These are phyloP conservation scores for Tanytarsus gracilentus DNA, from an alignment of 2,888 invertebrate genomes.

Conservation along the genomic window DNA sequence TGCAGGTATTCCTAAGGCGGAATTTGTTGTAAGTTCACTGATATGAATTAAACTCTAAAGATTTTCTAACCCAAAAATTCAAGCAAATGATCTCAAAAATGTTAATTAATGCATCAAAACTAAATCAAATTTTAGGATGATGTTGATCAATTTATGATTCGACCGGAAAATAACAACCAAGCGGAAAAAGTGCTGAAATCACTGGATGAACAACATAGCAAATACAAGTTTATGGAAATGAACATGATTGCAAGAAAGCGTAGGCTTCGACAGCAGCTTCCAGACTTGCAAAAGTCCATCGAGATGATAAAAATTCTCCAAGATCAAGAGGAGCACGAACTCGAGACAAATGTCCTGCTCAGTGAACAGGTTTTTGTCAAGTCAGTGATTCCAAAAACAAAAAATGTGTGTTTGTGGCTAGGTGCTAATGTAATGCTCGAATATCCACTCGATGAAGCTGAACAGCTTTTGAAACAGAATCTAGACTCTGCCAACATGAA, in stretches of 20 bases:
- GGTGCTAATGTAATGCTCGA: constrained; percentile 97
- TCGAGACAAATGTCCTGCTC: constrained; percentile 82
- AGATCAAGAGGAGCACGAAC: constrained; percentile 60
- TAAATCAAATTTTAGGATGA: constrained; percentile 60
- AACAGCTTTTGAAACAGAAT: constrained; percentile 71
- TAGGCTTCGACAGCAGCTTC: constrained; percentile 81
- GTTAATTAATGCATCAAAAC: background rate
- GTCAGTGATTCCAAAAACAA: constrained; percentile 80
- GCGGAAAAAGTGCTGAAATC: constrained; percentile 77
- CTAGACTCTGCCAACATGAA: constrained; percentile 75
- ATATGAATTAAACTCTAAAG: background rate
- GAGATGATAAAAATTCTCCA: constrained; percentile 86
- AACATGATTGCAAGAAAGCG: constrained; percentile 79
- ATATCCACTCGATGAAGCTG: constrained; percentile 85
- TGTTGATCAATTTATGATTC: constrained; percentile 86
- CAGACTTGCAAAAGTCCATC: constrained; percentile 84
- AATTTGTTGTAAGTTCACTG: constrained; percentile 77
- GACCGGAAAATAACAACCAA: constrained; percentile 68
- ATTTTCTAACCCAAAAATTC: background rate
- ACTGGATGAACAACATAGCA: constrained; percentile 87
- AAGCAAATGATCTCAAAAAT: constrained; percentile 6
- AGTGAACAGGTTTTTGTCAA: constrained; percentile 83
- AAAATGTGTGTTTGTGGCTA: constrained; percentile 76
- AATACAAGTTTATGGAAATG: constrained; percentile 96
- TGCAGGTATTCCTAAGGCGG: constrained; percentile 80